A percentile compares a stretch with the other conserved stretches of the same genome.
These are phyloP conservation scores for Drosophila santomea DNA, from an alignment of 1,140 invertebrate genomes.

Conservation along the genomic window DNA sequence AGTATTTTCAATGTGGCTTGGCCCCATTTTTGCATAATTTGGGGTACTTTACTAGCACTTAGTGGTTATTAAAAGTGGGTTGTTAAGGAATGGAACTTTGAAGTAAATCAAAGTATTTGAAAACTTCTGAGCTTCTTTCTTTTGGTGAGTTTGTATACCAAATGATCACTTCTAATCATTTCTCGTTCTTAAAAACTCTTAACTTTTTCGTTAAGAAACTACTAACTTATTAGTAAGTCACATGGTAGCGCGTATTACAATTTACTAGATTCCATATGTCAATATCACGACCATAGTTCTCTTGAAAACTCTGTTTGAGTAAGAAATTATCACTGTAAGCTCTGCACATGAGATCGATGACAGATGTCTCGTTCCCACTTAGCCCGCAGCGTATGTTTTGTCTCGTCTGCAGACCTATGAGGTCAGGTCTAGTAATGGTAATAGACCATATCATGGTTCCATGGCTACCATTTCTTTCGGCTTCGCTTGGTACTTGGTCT, in stretches of 20 bases:
- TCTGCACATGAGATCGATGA: constrained; percentile 15
- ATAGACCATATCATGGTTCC: constrained; percentile 14
- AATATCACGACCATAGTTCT: neutral
- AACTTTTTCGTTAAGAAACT: too few relatives aligned
- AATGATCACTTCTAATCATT: too few relatives aligned
- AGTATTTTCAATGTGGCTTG: constrained; percentile 18
- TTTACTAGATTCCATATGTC: neutral
- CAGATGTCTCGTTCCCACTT: constrained; percentile 6
- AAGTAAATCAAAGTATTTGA: too few relatives aligned
- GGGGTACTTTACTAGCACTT: neutral
- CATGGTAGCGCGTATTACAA: too few relatives aligned
- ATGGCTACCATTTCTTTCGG: constrained; percentile 22
- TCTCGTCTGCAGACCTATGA: neutral
- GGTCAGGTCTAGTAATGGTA: constrained; percentile 3
- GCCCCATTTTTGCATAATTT: constrained; percentile 1
- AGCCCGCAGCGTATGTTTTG: neutral
- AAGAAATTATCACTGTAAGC: constrained; percentile 8
- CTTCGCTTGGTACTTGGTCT: neutral
- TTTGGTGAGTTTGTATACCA: too few relatives aligned
- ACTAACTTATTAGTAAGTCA: too few relatives aligned
- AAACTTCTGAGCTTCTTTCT: too few relatives aligned
- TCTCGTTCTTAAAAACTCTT: too few relatives aligned
- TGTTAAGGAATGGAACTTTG: too few relatives aligned
- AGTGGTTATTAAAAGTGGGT: neutral
- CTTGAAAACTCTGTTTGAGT: neutral